phyloP scores from a whole-genome alignment of 2,888 invertebrate genomes.

The Sarcophaga rosellei region DNA sequence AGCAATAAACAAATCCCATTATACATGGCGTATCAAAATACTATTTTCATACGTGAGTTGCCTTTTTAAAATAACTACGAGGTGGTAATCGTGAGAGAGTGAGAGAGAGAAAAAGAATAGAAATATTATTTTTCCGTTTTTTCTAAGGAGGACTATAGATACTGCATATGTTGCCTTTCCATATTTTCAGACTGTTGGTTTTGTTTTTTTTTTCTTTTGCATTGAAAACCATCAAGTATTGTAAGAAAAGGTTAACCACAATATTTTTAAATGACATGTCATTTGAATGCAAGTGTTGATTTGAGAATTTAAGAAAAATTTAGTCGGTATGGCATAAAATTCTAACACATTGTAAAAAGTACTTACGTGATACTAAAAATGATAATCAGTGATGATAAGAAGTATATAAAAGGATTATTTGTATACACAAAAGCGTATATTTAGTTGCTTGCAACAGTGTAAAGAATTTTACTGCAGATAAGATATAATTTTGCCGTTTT shows the following conservation, averaged over 20 bases:
- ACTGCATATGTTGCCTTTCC: constrained; percentile 24
- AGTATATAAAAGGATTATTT: too few relatives aligned
- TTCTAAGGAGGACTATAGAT: constrained; percentile 17
- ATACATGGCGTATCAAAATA: constrained; percentile 79
- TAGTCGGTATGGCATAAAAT: background rate
- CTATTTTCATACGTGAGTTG: constrained; percentile 78
- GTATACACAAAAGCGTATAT: too few relatives aligned
- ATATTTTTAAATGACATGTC: constrained; percentile 38
- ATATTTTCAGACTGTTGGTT: background rate
- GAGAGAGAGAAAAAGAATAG: background rate
- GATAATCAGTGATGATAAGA: background rate
- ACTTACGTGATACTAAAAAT: background rate
- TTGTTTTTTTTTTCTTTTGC: too few relatives aligned
- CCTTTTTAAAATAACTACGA: constrained; percentile 71
- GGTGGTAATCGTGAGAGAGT: background rate
- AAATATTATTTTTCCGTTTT: constrained; percentile 7
- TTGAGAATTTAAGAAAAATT: constrained; percentile 33
- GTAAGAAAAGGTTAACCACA: background rate
- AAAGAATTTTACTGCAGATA: too few relatives aligned
- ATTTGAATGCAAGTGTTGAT: constrained; percentile 53
- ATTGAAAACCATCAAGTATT: background rate
- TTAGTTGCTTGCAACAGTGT: too few relatives aligned
- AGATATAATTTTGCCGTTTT: too few relatives aligned
- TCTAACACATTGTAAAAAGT: background rate
- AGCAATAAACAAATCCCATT: constrained; percentile 81